Evolutionary conservation across 2,113 vertebrate genomes (phyloP), one percentile per base, ranked within the genome.

Genomic region (Gavialis gangeticus): DNA sequence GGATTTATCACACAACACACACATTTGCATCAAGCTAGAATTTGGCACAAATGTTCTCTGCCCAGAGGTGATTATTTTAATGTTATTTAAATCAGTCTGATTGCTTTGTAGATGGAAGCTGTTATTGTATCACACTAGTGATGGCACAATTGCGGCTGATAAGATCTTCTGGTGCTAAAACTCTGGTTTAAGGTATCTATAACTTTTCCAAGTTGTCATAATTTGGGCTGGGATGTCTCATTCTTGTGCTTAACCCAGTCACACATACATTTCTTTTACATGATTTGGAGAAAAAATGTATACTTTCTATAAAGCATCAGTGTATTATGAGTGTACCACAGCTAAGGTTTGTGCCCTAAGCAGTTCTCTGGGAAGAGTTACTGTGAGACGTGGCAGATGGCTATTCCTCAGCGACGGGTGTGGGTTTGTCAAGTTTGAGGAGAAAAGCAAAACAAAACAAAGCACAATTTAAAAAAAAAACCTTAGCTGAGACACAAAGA

Each of bases 81-180:
- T 87, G 93, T 82, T 88, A 90, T 93, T 90, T 92, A 94, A 84
- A 94, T 84, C 69, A 92, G 4, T 12, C 75, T 87, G 80, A 80
- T 46, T 93, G 34, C 59, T 96, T 90, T 86, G 54, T 30, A 37
- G 15, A 86, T 24, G 71, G 21, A 84, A 7, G 8, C 4, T 94
- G 25, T 84, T 84, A 28, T 6, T 37, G 79, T 88, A 19, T 78
- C 54, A 54, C 16, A 56, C 10, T 59, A 84, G 34, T 82, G 75
- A 22, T 34, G 54, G 87, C 19, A 63, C 0, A 0, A 14, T 18
- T 15, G 22, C 86, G 22, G 46, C 2, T 91, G 9, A 30, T 67
- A 11, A n/a, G 9, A 4, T 10, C n/a, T 4, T 30, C 30, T 67
- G 17, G 17, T 67, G 66, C n/a, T 67, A 30, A 67, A 2, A 60